Conservation (phyloP, 2,797 vertebrate genomes). For the Thaleichthys pacificus region DNA sequence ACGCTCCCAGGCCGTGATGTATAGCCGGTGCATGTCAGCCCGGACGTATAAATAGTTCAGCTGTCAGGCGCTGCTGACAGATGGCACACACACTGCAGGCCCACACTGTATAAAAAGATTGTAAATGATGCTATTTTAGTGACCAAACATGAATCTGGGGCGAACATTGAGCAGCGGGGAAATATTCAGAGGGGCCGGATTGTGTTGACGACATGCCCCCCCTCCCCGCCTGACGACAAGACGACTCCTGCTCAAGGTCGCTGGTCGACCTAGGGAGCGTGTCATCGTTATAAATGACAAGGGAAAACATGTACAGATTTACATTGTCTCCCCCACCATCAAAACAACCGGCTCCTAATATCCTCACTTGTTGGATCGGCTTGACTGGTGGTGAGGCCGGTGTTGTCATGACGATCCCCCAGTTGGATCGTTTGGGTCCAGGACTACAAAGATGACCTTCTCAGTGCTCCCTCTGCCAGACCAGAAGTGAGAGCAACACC, state of each 20-base stretch:
- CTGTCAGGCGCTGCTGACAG: slow-evolving; percentile 51
- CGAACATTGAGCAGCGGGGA: slow-evolving; percentile 42
- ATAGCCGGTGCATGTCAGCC: slow-evolving; percentile 66
- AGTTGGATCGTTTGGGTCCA: too few relatives aligned
- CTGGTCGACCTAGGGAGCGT: background rate
- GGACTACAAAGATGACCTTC: background rate
- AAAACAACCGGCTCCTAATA: too few relatives aligned
- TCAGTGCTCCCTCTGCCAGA: background rate
- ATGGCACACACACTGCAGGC: slow-evolving; percentile 31
- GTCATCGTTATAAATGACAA: background rate
- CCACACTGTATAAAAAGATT: slow-evolving; percentile 58
- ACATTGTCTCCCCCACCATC: background rate
- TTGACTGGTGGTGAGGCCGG: background rate
- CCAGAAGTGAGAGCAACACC: too few relatives aligned
- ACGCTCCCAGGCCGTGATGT: background rate
- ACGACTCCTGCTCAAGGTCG: slow-evolving; percentile 28
- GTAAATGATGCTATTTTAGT: slow-evolving; percentile 69
- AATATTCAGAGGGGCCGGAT: slow-evolving; percentile 55
- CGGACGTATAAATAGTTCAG: slow-evolving; percentile 64
- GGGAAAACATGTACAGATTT: background rate
- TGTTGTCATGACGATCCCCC: background rate
- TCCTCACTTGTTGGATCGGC: background rate
- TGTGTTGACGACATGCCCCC: slow-evolving; percentile 50
- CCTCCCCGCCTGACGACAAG: slow-evolving; percentile 44
- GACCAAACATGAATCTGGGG: slow-evolving; percentile 60